A percentile compares a stretch with the other conserved stretches of the same genome.
phyloP scores from a whole-genome alignment of 2,113 vertebrate species.

The Menura novaehollandiae region DNA sequence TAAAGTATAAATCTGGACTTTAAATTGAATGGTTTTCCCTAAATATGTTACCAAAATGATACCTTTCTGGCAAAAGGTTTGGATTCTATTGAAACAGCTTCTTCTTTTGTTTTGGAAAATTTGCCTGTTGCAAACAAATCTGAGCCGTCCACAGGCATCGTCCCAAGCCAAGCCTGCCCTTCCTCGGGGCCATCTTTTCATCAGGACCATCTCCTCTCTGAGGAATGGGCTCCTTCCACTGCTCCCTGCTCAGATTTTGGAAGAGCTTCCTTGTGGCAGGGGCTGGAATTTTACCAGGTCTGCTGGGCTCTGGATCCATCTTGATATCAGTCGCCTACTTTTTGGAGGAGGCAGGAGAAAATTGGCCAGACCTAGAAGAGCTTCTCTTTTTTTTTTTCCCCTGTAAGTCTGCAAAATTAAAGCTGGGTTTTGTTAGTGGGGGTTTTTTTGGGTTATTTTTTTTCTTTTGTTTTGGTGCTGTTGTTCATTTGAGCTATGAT shows the following conservation, averaged over 20 bases:
- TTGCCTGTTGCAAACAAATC: neutral
- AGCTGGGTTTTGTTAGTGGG: neutral
- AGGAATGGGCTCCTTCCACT: neutral
- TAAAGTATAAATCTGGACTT: neutral
- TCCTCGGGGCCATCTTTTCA: neutral
- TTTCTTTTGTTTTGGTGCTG: neutral
- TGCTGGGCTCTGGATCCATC: neutral
- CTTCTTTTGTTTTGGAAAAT: slow-evolving; percentile 48
- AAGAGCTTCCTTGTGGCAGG: neutral
- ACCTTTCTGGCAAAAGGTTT: slow-evolving; percentile 30
- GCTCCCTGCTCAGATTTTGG: neutral
- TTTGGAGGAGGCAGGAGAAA: neutral
- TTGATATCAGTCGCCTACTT: neutral
- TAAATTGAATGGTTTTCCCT: neutral
- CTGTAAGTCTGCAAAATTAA: neutral
- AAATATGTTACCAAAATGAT: neutral
- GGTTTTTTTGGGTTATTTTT: neutral
- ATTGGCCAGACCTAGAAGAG: neutral
- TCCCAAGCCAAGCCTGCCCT: slow-evolving; percentile 19
- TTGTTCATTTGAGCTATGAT: neutral
- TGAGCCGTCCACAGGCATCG: rapidly evolving
- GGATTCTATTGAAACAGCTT: neutral
- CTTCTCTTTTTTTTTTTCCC: neutral
- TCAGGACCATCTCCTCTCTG: neutral
- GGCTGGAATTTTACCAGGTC: neutral